Percentiles rank a stretch among this genome's conserved stretches.
Conservation (phyloP, 2,888 invertebrate genomes). For the Epinotia bilunana region DNA sequence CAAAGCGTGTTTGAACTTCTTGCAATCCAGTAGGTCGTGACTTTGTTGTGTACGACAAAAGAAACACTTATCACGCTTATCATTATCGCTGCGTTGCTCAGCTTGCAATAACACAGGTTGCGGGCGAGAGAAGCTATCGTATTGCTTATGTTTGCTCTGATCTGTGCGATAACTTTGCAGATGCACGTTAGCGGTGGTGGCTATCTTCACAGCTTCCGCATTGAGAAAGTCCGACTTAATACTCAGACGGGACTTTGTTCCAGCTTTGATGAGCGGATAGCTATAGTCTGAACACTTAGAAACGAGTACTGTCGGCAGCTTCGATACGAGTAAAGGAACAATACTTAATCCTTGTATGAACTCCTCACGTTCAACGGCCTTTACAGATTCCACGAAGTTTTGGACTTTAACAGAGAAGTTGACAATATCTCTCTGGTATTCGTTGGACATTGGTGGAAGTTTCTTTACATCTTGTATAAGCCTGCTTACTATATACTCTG, state of each 20-base stretch:
- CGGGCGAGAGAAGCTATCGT: background rate
- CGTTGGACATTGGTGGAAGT: slow-evolving; percentile 3
- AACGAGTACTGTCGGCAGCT: slow-evolving; percentile 25
- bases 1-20: too few relatives aligned
- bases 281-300: slow-evolving; percentile 38
- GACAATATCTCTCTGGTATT: slow-evolving; percentile 27
- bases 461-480: slow-evolving; percentile 18
- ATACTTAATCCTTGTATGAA: slow-evolving; percentile 26
- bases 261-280: slow-evolving; percentile 1
- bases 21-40: too few relatives aligned
- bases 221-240: slow-evolving; percentile 30
- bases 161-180: slow-evolving; percentile 10
- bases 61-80: too few relatives aligned
- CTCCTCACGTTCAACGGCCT: slow-evolving; percentile 13
- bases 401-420: slow-evolving; percentile 21
- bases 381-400: slow-evolving; percentile 15
- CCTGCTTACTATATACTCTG: slow-evolving; percentile 4
- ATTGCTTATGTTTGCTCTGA: background rate
- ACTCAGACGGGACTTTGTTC: slow-evolving; percentile 17
- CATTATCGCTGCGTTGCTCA: background rate
- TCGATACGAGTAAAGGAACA: slow-evolving; percentile 21
- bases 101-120: slow-evolving; percentile 20
- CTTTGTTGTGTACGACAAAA: too few relatives aligned
- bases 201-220: slow-evolving; percentile 25
- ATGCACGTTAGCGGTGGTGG: slow-evolving; percentile 16